Evolutionary conservation across 2,888 invertebrate genomes (phyloP), one percentile per base, ranked within the genome.

Genomic region (Conistra vaccinii): DNA sequence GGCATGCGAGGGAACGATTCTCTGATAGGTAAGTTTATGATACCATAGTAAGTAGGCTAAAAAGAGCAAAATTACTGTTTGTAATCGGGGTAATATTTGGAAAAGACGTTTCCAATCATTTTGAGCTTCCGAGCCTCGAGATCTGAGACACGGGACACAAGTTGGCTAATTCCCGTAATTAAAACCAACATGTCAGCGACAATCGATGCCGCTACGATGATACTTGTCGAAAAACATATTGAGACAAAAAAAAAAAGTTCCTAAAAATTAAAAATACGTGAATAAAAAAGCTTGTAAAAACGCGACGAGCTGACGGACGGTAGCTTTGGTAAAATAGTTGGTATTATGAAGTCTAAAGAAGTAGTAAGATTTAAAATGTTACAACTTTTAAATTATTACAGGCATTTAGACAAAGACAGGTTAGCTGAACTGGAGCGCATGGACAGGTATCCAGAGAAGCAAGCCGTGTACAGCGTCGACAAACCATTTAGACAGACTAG

Each of bases 401-500:
- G 96, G 84, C 96, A 96, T 81, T 84, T 96, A 81, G 96, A 96
- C 84, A 96, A 96, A 73, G 96, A 96, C 57, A 93, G 96, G 9
- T 72, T 96, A 81, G 93, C 94, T 12, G 96, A 96, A 81, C 71
- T 96, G 72, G 96, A 96, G 80, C 95, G 96, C 17, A 93, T 96
- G 92, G 96, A 96, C 83, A 92, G 96, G 77, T 96, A 96, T 73
- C 94, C 94, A 0, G 96, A 96, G 88, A 96, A 96, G 89, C 96
- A 96, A 80, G 96, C 96, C 0, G 96, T 96, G 81, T 96, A 96
- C 87, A 96, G 96, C 79, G 96, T 95, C 45, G 96, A 96, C 89
- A 96, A 96, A 79, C 96, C 96, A 0, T 96, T 96, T 90, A 89
- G 96, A 23, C 96, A 96, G 88, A 95, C 96, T 73, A 96, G 96